phyloP scores from a whole-genome alignment of 1,140 invertebrate species.

The Caenorhabditis tropicalis region DNA sequence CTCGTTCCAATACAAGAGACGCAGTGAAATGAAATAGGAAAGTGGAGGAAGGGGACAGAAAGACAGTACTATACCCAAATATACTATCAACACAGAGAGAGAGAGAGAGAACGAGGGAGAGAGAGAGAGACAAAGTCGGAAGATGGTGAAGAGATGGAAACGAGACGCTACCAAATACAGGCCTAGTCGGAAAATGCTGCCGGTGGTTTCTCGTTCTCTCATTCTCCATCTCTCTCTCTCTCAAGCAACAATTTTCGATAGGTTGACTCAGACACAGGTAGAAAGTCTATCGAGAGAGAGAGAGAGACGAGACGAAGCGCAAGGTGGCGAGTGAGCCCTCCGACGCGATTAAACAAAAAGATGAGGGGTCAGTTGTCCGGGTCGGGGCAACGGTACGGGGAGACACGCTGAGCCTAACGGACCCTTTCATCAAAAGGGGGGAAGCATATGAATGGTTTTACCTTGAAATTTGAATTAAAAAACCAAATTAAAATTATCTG shows the following conservation, averaged over 20 bases:
- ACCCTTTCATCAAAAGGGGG: too few relatives aligned
- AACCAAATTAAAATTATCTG: too few relatives aligned
- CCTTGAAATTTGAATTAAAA: too few relatives aligned
- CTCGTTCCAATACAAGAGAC: not conserved
- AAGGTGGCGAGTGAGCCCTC: not conserved
- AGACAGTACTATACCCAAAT: slow-evolving; percentile 14
- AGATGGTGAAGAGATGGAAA: too few relatives aligned
- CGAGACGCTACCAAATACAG: slow-evolving; percentile 21
- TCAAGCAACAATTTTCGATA: too few relatives aligned
- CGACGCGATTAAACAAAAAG: not conserved
- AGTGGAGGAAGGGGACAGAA: not conserved
- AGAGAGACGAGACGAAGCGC: not conserved
- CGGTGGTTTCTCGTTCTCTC: too few relatives aligned
- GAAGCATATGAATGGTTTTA: too few relatives aligned
- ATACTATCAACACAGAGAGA: not conserved
- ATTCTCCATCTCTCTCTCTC: too few relatives aligned
- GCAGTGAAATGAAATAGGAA: not conserved
- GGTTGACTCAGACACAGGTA: not conserved
- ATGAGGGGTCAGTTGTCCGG: too few relatives aligned
- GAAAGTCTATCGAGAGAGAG: not conserved
- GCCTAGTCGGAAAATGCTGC: too few relatives aligned
- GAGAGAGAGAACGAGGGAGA: not conserved
- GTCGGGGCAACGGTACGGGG: too few relatives aligned
- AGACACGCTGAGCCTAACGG: too few relatives aligned
- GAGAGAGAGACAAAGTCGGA: not conserved